Base-by-base conservation (phyloP, 2,888 invertebrate species). In the Noctua fimbriata region DNA sequence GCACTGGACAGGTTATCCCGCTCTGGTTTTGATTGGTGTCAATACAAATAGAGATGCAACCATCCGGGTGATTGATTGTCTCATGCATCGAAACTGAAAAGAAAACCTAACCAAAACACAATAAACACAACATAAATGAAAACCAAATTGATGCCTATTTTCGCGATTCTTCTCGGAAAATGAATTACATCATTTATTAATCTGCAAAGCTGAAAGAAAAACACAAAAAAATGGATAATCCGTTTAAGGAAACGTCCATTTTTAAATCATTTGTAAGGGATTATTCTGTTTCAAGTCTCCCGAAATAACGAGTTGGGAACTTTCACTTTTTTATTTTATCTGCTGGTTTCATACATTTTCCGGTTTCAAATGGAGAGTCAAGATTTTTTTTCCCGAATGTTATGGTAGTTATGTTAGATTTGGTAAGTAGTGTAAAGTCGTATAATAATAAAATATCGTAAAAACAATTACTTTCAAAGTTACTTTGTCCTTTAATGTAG, bases 1-100 rank as follows among this genome's bases (percentile, higher is more conserved):
- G 78, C 10, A 58, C 66, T 63, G 44, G 86, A 84, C 86, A 78
- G 86, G 83, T 78, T 58, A 73, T 84, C 44, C 16, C 60, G 52
- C 28, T 60, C 58, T 63, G 55, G 65, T 70, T 86, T 78, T 76
- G 83, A 84, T 84, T 73, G 75, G 69, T 66, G 66, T 70, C 82
- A 72, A 82, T 49, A 82, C 60, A 72, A 55, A 55, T 24, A 44
- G 49, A 63, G 36, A 75, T 36, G 44, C 32, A 71, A 67, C 60
- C 49, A 41, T 41, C 49, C 63, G 21, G 2, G 49, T 73, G 66
- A 78, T 86, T 78, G 63, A 70, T 73, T 47, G 63, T 63, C 28
- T 66, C n/a, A 14, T 28, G 18, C 24, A 49, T 47, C 9, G 28
- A 52, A 47, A 52, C n/a, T 32, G 9, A 28, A 21, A 63, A 41